A percentile compares a stretch with the other conserved stretches of the same genome.
These are phyloP conservation scores for Gadopsis bispinosus DNA, from an alignment of 2,797 vertebrate species.

Conservation along the genomic window DNA sequence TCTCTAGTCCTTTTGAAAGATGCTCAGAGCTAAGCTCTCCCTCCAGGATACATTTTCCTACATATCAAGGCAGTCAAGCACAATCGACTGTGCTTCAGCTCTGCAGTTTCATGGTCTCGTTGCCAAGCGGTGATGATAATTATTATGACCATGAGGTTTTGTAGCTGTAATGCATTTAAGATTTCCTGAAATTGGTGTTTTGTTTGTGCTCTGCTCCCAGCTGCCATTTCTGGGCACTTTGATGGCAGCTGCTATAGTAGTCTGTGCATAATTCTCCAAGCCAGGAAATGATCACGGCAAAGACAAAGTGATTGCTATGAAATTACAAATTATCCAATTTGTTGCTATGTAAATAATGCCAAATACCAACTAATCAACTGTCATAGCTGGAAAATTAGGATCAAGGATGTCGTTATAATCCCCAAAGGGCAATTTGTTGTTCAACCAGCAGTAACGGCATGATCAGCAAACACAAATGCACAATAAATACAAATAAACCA, in stretches of 20 bases:
- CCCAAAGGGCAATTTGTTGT: no score
- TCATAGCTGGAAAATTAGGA: not conserved
- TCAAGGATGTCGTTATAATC: no score
- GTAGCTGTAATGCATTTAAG: not conserved
- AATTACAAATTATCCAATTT: conserved; percentile 1
- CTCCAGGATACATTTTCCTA: not conserved
- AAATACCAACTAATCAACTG: not conserved
- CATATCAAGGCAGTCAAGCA: not conserved
- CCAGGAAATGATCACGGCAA: not conserved
- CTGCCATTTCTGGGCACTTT: not conserved
- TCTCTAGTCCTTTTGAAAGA: not conserved
- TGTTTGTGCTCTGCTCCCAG: not conserved
- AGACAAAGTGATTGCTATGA: not conserved
- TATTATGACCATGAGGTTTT: not conserved
- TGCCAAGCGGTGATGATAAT: not conserved
- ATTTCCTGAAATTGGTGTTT: not conserved
- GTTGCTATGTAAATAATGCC: not conserved
- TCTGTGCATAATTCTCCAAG: not conserved
- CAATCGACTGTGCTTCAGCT: not conserved
- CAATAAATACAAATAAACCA: no score
- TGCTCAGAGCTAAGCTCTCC: not conserved
- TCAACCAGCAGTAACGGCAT: no score
- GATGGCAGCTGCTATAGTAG: not conserved
- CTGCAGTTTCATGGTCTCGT: not conserved
- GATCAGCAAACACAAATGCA: no score